Base-by-base conservation (phyloP, 2,888 invertebrate genomes). In the Darwinula stevensoni region DNA sequence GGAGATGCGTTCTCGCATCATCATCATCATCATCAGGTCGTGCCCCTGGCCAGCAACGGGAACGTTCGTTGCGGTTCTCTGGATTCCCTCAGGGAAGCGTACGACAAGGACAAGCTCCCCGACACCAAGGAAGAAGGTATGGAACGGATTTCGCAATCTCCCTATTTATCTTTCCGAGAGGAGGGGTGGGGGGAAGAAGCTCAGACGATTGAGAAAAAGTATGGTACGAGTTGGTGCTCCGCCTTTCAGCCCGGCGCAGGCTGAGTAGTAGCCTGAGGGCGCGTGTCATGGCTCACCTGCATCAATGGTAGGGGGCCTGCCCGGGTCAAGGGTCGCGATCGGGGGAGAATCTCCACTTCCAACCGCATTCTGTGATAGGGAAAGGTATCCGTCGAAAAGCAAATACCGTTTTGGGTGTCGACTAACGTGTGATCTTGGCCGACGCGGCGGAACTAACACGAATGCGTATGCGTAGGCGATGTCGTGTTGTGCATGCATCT, bases 11-110 rank as follows among this genome's bases (percentile, higher is more conserved):
- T n/a, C n/a, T n/a, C n/a, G n/a, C n/a, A n/a, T 11, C 16, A 15
- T 29, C 33, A 17, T 26, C 16, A 28, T n/a, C 11, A 28, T 11
- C 6, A n/a, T 28, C 29, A 28, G 11, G 29, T 14, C 29, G 16
- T 14, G 29, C 29, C 15, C 28, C 4, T 9, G 16, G 14, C 14
- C 14, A 27, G 14, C 17, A 17, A 22, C 13, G 29, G 11, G 12
- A 14, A 27, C 27, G 27, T 35, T 27, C 47, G 57, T 31, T 54
- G 57, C 34, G 60, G 61, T 15, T 62, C 62, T 17, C 46, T 61
- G 37, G 62, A 62, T 42, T 63, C 62, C 2, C 45, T 62, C 11
- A 54, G 60, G 38, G 60, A 61, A 36, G 36, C 44, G 31, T 43
- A 46, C 28, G 47, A 47, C 27, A 41, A 39, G 30, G 36, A 42